Conservation (phyloP, 2,797 vertebrate species). For the Babyrousa celebensis region DNA sequence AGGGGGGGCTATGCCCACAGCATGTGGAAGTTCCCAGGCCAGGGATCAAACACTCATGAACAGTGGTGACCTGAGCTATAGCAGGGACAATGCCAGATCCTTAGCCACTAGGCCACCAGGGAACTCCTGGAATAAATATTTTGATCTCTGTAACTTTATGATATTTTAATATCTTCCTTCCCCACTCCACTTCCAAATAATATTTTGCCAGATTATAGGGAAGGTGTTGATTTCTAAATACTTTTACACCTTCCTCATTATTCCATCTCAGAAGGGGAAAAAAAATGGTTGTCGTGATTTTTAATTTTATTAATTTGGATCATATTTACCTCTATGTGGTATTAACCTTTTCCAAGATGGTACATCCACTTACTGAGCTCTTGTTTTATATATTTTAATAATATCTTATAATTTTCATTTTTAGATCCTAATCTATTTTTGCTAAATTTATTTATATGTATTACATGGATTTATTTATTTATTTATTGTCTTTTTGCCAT, state of each 20-base stretch:
- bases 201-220: not conserved
- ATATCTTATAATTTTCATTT: not conserved
- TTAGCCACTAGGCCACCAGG: too few species aligned
- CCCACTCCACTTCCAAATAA: not conserved
- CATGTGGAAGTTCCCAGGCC: too few species aligned
- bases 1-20: too few species aligned
- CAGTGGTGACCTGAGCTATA: too few species aligned
- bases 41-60: too few species aligned
- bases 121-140: not conserved
- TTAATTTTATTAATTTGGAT: not conserved
- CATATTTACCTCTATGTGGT: not conserved
- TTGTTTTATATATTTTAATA: conserved; percentile 3
- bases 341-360: not conserved
- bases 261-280: not conserved
- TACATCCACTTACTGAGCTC: too few species aligned
- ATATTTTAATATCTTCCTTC: not conserved
- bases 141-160: not conserved
- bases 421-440: not conserved
- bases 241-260: not conserved
- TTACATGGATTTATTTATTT: not conserved
- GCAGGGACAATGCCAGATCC: too few species aligned
- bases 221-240: not conserved
- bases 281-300: not conserved
- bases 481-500: not conserved
- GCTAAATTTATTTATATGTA: not conserved